Conservation (phyloP, 2,113 vertebrate species). For the Myrmecobius fasciatus region DNA sequence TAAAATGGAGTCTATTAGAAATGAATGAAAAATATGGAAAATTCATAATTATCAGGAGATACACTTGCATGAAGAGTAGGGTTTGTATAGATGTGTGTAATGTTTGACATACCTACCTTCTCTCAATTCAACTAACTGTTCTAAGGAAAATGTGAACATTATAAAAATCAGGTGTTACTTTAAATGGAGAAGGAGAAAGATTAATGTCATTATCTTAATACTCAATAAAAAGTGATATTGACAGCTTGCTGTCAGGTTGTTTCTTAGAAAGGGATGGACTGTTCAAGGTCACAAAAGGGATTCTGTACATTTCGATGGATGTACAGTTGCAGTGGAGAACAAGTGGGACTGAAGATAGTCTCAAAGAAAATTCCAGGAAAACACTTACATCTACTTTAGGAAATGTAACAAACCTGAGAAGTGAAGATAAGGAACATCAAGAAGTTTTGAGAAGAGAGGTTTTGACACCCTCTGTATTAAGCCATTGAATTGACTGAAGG, state of each 20-base stretch:
- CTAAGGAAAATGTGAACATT: too few relatives aligned
- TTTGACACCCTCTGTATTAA: neutral
- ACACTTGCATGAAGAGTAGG: too few relatives aligned
- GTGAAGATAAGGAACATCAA: neutral
- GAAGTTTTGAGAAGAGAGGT: neutral
- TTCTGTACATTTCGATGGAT: neutral
- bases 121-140: too few relatives aligned
- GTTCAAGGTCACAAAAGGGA: neutral
- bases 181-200: neutral
- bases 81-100: too few relatives aligned
- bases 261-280: neutral
- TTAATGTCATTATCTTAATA: neutral
- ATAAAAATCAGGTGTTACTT: too few relatives aligned
- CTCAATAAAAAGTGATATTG: neutral
- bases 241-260: neutral
- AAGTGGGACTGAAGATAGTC: neutral
- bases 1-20: too few relatives aligned
- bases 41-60: too few relatives aligned
- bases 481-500: neutral
- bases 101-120: too few relatives aligned
- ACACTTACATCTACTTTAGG: neutral
- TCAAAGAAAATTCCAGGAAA: neutral
- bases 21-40: too few relatives aligned
- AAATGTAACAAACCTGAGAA: neutral
- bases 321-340: neutral